Conservation (phyloP, 2,888 invertebrate species). For the Tholera decimalis region DNA sequence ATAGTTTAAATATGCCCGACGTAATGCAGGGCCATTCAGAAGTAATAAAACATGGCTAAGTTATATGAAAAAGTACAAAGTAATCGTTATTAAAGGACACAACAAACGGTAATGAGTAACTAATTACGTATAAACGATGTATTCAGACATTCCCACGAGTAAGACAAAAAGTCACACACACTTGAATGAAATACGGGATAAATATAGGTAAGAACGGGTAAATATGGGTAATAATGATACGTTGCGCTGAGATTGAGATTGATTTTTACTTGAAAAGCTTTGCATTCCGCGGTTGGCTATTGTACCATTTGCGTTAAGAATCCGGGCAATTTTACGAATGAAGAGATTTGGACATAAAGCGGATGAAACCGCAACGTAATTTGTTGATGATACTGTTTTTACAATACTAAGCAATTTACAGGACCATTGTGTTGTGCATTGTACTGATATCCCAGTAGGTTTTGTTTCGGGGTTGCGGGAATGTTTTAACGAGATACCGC, state of each 20-base stretch:
- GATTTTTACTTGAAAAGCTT: constrained; percentile 48
- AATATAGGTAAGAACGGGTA: constrained; percentile 51
- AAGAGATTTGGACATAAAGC: constrained; percentile 27
- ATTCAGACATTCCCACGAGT: constrained; percentile 80
- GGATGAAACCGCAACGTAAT: constrained; percentile 18
- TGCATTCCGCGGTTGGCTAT: constrained; percentile 32
- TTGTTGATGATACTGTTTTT: background rate
- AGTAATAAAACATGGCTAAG: constrained; percentile 73
- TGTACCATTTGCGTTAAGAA: constrained; percentile 46
- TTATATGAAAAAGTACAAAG: constrained; percentile 74
- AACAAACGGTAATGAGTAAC: constrained; percentile 81
- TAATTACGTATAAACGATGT: constrained; percentile 85
- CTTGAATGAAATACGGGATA: constrained; percentile 71
- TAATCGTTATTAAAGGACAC: constrained; percentile 77
- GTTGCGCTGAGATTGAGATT: constrained; percentile 51
- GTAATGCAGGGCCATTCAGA: constrained; percentile 74
- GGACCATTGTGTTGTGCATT: background rate
- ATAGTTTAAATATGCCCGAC: constrained; percentile 57
- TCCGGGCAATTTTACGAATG: constrained; percentile 38
- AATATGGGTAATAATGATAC: constrained; percentile 54
- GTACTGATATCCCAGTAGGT: background rate
- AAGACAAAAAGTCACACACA: constrained; percentile 70
- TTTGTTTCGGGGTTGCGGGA: no score
- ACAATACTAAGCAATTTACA: background rate
- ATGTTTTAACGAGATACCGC: no score